phyloP scores from a whole-genome alignment of 2,797 vertebrate species.

The Yasuhikotakia modesta region DNA sequence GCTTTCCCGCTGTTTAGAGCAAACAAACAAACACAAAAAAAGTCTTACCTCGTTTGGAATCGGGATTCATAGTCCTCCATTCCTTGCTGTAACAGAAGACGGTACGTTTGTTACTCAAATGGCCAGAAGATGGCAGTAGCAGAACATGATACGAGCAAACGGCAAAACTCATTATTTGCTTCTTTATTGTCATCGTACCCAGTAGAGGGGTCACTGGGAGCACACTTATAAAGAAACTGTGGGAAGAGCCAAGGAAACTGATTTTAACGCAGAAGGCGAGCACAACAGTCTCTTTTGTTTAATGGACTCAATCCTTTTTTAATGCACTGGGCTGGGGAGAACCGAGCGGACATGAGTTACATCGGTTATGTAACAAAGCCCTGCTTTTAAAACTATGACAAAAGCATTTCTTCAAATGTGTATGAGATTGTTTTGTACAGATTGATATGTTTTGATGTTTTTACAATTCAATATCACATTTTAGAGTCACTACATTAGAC shows the following conservation, averaged over 20 bases:
- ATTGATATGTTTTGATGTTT: background rate
- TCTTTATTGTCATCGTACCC: background rate
- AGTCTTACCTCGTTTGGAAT: conserved; percentile 87
- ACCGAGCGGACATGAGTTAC: background rate
- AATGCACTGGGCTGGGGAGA: background rate
- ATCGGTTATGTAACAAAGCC: conserved; percentile 13
- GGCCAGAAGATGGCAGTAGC: conserved; percentile 65
- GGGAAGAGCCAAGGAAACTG: background rate
- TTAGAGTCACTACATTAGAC: background rate
- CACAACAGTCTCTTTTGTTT: background rate
- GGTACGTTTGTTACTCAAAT: conserved; percentile 9
- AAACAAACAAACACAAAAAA: too few relatives aligned
- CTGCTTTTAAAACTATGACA: conserved; percentile 15
- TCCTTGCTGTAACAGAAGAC: conserved; percentile 72
- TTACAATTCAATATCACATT: background rate
- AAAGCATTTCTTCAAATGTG: background rate
- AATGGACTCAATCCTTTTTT: background rate
- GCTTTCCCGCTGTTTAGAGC: background rate
- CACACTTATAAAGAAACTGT: conserved; percentile 2
- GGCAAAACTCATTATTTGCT: background rate
- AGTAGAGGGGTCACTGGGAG: conserved; percentile 13
- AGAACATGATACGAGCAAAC: background rate
- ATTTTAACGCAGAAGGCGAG: background rate
- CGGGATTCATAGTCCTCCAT: conserved; percentile 87
- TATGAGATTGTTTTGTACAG: background rate